Base-by-base conservation (phyloP, 2,888 invertebrate genomes). In the Ephialtes manifestator region DNA sequence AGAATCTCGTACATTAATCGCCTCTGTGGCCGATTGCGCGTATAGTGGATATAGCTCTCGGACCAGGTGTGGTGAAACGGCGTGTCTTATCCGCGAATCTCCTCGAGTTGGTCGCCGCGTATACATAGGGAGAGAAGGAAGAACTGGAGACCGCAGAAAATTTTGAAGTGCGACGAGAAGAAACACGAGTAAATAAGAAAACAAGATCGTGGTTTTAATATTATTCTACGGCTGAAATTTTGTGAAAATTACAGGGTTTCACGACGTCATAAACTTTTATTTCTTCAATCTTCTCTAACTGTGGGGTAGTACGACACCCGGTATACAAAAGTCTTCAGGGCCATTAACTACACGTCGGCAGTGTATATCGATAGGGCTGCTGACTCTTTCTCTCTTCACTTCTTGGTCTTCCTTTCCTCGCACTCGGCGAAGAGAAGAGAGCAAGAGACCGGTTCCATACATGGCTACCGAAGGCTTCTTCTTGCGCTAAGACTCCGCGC, bases 401-500 rank as follows among this genome's bases (percentile, higher is more conserved):
- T 81, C 83, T 68, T 53, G 39, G 46, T 55, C 76, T 75, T 81
- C 79, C 53, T 43, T 75, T 78, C 67, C 65, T 75, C 72, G 63
- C 75, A 60, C 81, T 46, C 71, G 63, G 55, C 80, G 55, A 76
- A 72, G 79, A 91, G 91, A 91, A 90, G 91, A 91, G 91, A 90
- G 87, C 88, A 90, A 90, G 92, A 91, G 94, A 94, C 94, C 94
- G 94, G 94, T 93, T 93, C 94, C 94, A 92, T 94, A 94, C 94
- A 94, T 93, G 94, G 94, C 93, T 94, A 91, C 93, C 92, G 93
- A 92, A 91, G 93, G 92, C 92, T 93, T 92, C 92, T 92, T 86
- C 77, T 81, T 92, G 92, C 92, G 91, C 93, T 91, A 92, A 92
- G 92, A 92, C 91, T 72, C 83, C 81, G 81, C 78, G 83, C 72